phyloP scores from a whole-genome alignment of 2,888 invertebrate genomes.

The Hemistola chrysoprasaria region DNA sequence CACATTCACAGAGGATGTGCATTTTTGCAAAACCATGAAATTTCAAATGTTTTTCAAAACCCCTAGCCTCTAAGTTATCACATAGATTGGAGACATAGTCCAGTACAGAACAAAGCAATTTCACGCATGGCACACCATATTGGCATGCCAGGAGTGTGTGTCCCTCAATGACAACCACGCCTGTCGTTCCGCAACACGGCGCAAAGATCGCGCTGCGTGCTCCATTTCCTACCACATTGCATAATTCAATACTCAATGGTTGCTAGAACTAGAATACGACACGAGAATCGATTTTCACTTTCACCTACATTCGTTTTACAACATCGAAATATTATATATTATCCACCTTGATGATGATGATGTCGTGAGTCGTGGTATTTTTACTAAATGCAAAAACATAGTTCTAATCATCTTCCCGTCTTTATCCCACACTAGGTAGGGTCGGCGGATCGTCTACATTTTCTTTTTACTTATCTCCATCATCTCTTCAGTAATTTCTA shows the following conservation, averaged over 20 bases:
- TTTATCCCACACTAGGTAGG: no score
- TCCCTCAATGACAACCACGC: constrained; percentile 48
- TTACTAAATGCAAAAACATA: no score
- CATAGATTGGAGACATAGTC: no score
- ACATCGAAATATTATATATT: constrained; percentile 27
- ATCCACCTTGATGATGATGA: constrained; percentile 3
- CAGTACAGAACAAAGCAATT: background rate
- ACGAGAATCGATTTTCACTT: constrained; percentile 69
- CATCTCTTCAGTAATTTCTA: no score
- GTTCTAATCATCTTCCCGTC: no score
- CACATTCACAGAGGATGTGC: no score
- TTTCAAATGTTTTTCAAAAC: no score
- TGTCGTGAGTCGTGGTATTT: background rate
- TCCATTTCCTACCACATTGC: constrained; percentile 63
- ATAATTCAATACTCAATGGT: constrained; percentile 49
- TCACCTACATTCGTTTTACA: constrained; percentile 47
- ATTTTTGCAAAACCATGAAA: no score
- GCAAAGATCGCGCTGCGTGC: constrained; percentile 57
- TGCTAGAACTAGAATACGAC: constrained; percentile 36
- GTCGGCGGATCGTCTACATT: no score
- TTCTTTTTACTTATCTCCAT: no score
- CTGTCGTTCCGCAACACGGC: constrained; percentile 54
- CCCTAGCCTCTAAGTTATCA: no score
- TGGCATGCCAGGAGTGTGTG: constrained; percentile 20
- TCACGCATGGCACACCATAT: constrained; percentile 16